phyloP scores from a whole-genome alignment of 2,113 vertebrate genomes.

The Solea solea region DNA sequence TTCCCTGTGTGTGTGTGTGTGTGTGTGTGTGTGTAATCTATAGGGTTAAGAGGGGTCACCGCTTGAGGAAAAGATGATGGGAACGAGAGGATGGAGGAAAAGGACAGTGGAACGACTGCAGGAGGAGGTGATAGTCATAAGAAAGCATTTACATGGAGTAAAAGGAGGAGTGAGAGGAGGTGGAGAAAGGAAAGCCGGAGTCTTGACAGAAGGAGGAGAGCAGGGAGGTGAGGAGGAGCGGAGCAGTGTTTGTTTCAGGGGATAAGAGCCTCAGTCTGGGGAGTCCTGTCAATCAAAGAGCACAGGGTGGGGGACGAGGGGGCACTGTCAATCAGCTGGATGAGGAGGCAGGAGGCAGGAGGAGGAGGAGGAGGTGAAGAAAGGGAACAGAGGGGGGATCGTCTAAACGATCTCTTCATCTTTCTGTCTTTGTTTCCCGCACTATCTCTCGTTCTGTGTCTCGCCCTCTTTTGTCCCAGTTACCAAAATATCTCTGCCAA shows the following conservation, averaged over 20 bases:
- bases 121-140: conserved; percentile 52
- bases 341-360: conserved; percentile 23
- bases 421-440: conserved; percentile 57
- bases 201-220: conserved; percentile 50
- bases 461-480: conserved; percentile 67
- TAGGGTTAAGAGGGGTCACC: conserved; percentile 73
- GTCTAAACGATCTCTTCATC: conserved; percentile 79
- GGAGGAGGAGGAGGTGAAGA: conserved; percentile 49
- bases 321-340: conserved; percentile 73
- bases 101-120: conserved; percentile 20
- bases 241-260: conserved; percentile 68
- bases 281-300: conserved; percentile 79
- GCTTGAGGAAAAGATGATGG: conserved; percentile 54
- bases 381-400: conserved; percentile 56
- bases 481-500: conserved; percentile 78
- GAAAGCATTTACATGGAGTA: conserved; percentile 44
- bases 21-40: conserved; percentile 59
- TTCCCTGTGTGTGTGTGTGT: conserved; percentile 33
- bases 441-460: conserved; percentile 28
- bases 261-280: conserved; percentile 76
- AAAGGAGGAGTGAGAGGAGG: conserved; percentile 18
- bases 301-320: conserved; percentile 46
- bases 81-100: conserved; percentile 43
- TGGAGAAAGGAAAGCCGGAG: conserved; percentile 9
- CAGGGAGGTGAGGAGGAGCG: conserved; percentile 57